These are phyloP conservation scores for Hetaerina americana DNA, from an alignment of 1,140 invertebrate species.

Conservation along the genomic window DNA sequence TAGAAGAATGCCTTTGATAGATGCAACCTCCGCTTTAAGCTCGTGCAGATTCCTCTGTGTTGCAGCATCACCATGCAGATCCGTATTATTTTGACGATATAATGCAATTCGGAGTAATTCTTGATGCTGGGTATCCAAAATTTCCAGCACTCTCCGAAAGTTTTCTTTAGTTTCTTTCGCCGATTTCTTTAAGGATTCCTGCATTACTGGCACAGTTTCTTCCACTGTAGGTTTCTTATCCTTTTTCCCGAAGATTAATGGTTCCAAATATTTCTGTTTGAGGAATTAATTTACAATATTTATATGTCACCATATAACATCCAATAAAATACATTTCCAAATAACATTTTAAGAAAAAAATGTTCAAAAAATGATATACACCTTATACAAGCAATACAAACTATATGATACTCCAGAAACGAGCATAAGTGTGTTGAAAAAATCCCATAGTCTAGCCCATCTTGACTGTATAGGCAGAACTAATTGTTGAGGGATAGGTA, in stretches of 20 bases:
- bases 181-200: conserved; percentile 45
- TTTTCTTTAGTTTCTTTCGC: conserved; percentile 44
- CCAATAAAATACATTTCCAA: too few species aligned
- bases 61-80: conserved; percentile 9
- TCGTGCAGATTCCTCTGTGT: conserved; percentile 47
- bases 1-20: conserved; percentile 59
- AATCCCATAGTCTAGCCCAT: not conserved
- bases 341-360: too few species aligned
- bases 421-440: conserved; percentile 11
- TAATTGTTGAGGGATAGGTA: not conserved
- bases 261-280: conserved; percentile 50
- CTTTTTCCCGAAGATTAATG: conserved; percentile 44
- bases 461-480: not conserved
- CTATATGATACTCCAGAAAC: conserved; percentile 12
- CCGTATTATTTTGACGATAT: not conserved
- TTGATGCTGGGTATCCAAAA: conserved; percentile 30
- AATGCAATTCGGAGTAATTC: not conserved
- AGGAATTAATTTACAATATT: too few species aligned
- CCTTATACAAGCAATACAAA: conserved; percentile 12
- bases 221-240: conserved; percentile 44
- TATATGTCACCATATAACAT: too few species aligned
- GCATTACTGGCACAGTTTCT: conserved; percentile 47
- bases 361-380: too few species aligned
- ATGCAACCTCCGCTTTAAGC: conserved; percentile 57
- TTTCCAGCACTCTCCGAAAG: conserved; percentile 39